A percentile compares a stretch with the other conserved stretches of the same genome.
Evolutionary conservation across 2,888 invertebrate genomes (phyloP).

Genomic region (Mesoligia furuncula): DNA sequence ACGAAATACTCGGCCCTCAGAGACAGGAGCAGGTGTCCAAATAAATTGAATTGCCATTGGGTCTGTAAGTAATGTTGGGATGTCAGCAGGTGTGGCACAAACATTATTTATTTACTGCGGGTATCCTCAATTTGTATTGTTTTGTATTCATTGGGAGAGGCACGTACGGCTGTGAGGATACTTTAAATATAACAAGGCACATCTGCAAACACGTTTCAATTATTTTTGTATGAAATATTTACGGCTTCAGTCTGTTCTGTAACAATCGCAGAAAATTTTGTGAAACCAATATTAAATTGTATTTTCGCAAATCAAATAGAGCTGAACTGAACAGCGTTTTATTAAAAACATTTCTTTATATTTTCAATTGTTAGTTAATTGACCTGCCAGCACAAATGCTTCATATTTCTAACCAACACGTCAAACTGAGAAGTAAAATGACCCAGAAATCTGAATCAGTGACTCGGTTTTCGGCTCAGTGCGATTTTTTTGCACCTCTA

Average conservation of each 20-base stretch:
- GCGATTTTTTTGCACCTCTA: slow-evolving; percentile 51
- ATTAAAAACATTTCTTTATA: slow-evolving; percentile 22
- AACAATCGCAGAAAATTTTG: not conserved
- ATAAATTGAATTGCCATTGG: slow-evolving; percentile 72
- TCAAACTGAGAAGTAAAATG: slow-evolving; percentile 47
- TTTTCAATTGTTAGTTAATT: slow-evolving; percentile 33
- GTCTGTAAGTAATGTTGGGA: slow-evolving; percentile 48
- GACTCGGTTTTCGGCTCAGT: slow-evolving; percentile 44
- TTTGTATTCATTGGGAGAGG: slow-evolving; percentile 50
- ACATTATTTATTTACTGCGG: slow-evolving; percentile 55
- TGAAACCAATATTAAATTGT: slow-evolving; percentile 21
- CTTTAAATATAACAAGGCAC: slow-evolving; percentile 46
- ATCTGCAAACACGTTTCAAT: slow-evolving; percentile 45
- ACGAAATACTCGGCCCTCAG: slow-evolving; percentile 43
- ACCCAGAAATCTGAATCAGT: slow-evolving; percentile 64
- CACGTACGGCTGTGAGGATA: slow-evolving; percentile 22
- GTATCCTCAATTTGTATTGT: slow-evolving; percentile 50
- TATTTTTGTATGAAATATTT: slow-evolving; percentile 28
- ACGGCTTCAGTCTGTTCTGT: not conserved
- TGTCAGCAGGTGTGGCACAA: slow-evolving; percentile 63
- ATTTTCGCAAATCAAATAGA: slow-evolving; percentile 39
- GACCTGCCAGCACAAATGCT: slow-evolving; percentile 9
- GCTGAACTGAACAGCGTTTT: not conserved
- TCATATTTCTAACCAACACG: slow-evolving; percentile 35
- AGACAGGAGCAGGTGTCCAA: slow-evolving; percentile 68